Evolutionary conservation across 2,888 invertebrate genomes (phyloP).

Genomic region (Lasioglossum zephyrum): DNA sequence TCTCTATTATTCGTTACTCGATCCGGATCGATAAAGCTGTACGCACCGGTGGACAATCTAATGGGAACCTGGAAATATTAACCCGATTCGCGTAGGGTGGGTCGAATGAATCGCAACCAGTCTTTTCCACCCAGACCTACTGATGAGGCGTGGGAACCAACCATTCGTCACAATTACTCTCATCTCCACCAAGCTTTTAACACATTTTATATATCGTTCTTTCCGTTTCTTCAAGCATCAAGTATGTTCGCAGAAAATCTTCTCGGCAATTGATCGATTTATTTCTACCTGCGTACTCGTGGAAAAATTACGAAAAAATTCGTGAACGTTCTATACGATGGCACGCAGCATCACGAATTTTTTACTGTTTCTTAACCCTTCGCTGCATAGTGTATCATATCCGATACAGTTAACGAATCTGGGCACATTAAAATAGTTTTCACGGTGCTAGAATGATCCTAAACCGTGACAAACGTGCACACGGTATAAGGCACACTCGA

Average conservation of each 20-base stretch:
- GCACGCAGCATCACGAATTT: too few relatives aligned
- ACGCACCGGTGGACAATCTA: slow-evolving; percentile 42
- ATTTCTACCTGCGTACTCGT: too few relatives aligned
- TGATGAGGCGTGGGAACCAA: neutral
- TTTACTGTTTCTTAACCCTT: too few relatives aligned
- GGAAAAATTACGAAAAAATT: too few relatives aligned
- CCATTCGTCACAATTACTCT: neutral
- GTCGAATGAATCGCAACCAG: neutral
- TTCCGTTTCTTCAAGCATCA: too few relatives aligned
- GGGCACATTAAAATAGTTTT: neutral
- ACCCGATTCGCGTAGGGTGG: neutral
- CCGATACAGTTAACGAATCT: too few relatives aligned
- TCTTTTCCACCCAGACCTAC: neutral
- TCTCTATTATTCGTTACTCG: slow-evolving; percentile 53
- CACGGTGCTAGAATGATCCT: neutral
- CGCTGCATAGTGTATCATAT: too few relatives aligned
- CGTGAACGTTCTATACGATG: too few relatives aligned
- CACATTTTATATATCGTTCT: too few relatives aligned
- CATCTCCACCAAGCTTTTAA: neutral
- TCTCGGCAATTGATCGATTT: too few relatives aligned
- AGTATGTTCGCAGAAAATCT: too few relatives aligned
- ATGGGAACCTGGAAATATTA: slow-evolving; percentile 25
- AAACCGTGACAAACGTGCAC: neutral
- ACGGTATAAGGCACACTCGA: neutral
- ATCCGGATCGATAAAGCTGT: slow-evolving; percentile 43